Evolutionary conservation across 2,888 invertebrate species (phyloP).

Genomic region (Anorthoa munda): DNA sequence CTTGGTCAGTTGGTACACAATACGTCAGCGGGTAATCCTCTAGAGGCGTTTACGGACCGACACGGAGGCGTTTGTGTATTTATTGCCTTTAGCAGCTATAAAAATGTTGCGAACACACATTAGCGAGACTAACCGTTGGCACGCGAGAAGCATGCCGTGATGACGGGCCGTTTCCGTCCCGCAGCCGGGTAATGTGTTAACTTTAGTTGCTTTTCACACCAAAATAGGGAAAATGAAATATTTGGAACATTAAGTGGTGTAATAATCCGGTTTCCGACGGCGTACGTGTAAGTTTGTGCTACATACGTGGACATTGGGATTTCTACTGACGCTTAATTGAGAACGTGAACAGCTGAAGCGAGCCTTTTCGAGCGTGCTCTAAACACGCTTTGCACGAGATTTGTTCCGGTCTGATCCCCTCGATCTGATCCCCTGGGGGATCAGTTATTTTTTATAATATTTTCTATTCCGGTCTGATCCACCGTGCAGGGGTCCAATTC

Average conservation of each 20-base stretch:
- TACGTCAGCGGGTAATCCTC: conserved; percentile 24
- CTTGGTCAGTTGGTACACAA: conserved; percentile 69
- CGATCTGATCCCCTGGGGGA: too few relatives aligned
- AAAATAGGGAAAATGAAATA: conserved; percentile 44
- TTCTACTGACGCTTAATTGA: conserved; percentile 25
- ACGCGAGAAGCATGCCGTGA: conserved; percentile 82
- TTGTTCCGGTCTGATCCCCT: too few relatives aligned
- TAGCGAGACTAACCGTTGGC: conserved; percentile 82
- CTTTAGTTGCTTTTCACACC: conserved; percentile 64
- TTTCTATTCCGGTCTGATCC: too few relatives aligned
- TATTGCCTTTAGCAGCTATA: conserved; percentile 77
- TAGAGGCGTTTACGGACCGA: too few relatives aligned
- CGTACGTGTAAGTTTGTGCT: conserved; percentile 9
- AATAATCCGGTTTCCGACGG: conserved; percentile 32
- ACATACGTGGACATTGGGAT: conserved; percentile 24
- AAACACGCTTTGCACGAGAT: conserved; percentile 40
- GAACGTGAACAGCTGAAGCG: conserved; percentile 49
- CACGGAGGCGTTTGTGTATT: too few relatives aligned
- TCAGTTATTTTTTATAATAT: too few relatives aligned
- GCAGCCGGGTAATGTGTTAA: conserved; percentile 63
- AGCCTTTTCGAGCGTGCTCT: conserved; percentile 20
- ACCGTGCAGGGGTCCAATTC: conserved; percentile 32
- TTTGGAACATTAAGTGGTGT: conserved; percentile 50
- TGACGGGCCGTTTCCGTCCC: conserved; percentile 67
- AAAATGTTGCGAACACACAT: conserved; percentile 85